Evolutionary conservation across 2,797 vertebrate genomes (phyloP), one percentile per base, ranked within the genome.

Genomic region (Vespertilio murinus): DNA sequence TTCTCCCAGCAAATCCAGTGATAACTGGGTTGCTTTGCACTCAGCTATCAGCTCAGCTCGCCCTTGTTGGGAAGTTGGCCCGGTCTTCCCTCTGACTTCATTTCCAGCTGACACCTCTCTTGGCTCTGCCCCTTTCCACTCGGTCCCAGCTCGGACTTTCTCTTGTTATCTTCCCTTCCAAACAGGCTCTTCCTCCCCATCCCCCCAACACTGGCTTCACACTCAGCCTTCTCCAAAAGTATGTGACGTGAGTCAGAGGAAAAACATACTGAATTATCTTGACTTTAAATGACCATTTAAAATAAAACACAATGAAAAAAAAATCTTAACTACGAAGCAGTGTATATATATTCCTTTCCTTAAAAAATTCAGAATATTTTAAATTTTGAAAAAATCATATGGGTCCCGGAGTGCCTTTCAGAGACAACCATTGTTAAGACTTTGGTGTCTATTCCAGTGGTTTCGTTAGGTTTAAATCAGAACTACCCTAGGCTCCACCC

Each of bases 341-440:
- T 30, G 40, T 45, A 56, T 40, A 45, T 47, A 59, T 56, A 64
- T 25, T 87, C 25, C 56, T 47, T 59, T 73, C 22, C 54, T 45
- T 71, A 17, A 65, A 89, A 56, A 70, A 75, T 77, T 81, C 71
- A 74, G 78, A 92, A 49, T 47, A 25, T 80, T 94, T 59, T 49
- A 18, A 84, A 38, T 59, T 78, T 56, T 74, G 54, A 28, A 74
- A 71, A 80, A 80, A 79, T 49, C 65, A 38, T 4, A 52, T 0
- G 3, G 40, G 84, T 33, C 40, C 3, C 18, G 10, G 1, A 47
- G 25, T 47, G 14, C 33, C 42, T 67, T n/a, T 38, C 56, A 9
- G 47, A 83, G 69, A 42, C 40, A 16, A 59, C 45, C 23, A 65
- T 40, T 30, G 3, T 35, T 8, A 59, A 82, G 49, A 38, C 8